Conservation (phyloP, 2,797 vertebrate genomes). For the Sebastes dallii region DNA sequence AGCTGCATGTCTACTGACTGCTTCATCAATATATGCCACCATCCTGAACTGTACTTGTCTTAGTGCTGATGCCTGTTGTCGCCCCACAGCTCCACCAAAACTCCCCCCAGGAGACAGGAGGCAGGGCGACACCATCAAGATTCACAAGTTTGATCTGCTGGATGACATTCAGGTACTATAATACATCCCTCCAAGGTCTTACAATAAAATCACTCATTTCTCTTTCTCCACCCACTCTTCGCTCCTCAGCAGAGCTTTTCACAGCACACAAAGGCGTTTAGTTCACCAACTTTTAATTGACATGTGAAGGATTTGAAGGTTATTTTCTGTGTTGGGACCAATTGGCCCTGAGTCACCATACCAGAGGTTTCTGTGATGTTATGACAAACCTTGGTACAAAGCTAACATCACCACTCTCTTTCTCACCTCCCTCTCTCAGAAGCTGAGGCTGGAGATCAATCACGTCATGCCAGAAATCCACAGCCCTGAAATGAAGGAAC, state of each 20-base stretch:
- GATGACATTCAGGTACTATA: conserved; percentile 78
- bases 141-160: conserved; percentile 55
- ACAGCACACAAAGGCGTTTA: conserved; percentile 6
- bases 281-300: conserved; percentile 8
- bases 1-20: background rate
- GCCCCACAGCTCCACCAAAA: conserved; percentile 49
- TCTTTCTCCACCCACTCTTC: background rate
- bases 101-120: conserved; percentile 27
- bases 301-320: conserved; percentile 10
- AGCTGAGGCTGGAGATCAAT: conserved; percentile 68
- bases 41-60: background rate
- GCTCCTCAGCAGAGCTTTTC: background rate
- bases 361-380: background rate
- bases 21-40: background rate
- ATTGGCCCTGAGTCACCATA: background rate
- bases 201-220: conserved; percentile 2
- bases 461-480: conserved; percentile 46
- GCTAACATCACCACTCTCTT: background rate
- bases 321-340: background rate
- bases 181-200: conserved; percentile 9
- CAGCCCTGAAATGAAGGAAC: conserved; percentile 62
- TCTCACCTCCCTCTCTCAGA: conserved; percentile 55
- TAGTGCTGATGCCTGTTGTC: background rate
- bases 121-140: conserved; percentile 3
- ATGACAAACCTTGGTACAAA: background rate